Base-by-base conservation (phyloP, 2,888 invertebrate genomes). In the Tiliacea citrago region DNA sequence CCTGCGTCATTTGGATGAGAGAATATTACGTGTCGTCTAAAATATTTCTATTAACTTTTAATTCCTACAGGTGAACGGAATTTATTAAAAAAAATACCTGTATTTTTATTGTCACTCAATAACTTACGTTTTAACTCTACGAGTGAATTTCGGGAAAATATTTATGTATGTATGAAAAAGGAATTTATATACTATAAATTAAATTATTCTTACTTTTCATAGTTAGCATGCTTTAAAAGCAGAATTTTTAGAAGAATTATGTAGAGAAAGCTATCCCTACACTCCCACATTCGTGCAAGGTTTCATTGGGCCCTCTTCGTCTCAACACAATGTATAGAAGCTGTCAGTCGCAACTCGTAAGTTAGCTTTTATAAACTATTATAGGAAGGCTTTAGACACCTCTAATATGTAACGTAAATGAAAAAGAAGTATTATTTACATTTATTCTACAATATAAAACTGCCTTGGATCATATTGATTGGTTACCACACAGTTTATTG, bases 381-480 rank as follows among this genome's bases (percentile, higher is more conserved):
- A 81, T 91, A 88, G 68, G 81, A 87, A 85, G 73, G 85, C 81
- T 88, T 29, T 86, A 86, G 77, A 84, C 79, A 82, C 70, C 73
- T 80, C 75, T 82, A 83, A 86, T 86, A 83, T 83, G 71, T 89
- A 88, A 87, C 78, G 72, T 90, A 85, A 88, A 82, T 88, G 86
- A 90, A 89, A 88, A 86, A 86, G 76, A 92, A 93, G 92, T 93
- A 93, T 93, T 93, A 93, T 90, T 92, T 92, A 91, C 89, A 88
- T 91, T 88, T 90, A 89, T 88, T 85, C 84, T 89, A 88, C 88
- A 85, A 76, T 87, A 86, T 87, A 84, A 81, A 87, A 84, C 81
- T 81, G 77, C 75, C 82, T 86, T 83, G 81, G 83, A 85, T 83
- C 79, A 80, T 79, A 75, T 79, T 72, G 70, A 79, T 86, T 83